These are phyloP conservation scores for Tupaia tana DNA, from an alignment of 2,113 vertebrate species.

Conservation along the genomic window DNA sequence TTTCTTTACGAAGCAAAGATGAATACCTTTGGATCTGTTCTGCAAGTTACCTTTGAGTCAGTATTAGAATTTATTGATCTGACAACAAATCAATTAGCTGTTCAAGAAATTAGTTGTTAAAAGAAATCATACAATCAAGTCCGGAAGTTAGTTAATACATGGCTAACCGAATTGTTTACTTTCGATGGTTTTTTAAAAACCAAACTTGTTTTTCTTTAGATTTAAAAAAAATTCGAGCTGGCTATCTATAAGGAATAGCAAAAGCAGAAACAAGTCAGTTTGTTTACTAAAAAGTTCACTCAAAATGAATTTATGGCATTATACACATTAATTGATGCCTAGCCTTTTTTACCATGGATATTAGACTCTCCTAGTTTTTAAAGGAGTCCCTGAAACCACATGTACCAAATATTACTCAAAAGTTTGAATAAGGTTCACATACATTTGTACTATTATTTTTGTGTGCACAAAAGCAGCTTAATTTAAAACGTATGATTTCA, in stretches of 20 bases:
- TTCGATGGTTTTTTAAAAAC: not conserved
- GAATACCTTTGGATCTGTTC: constrained; percentile 77
- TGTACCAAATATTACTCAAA: constrained; percentile 24
- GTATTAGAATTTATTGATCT: constrained; percentile 75
- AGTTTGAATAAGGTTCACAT: constrained; percentile 15
- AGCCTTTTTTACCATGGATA: not conserved
- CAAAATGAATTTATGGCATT: not conserved
- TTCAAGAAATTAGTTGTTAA: not conserved
- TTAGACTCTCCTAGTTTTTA: constrained; percentile 4
- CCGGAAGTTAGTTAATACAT: not conserved
- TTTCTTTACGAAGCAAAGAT: constrained; percentile 78
- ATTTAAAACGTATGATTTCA: constrained; percentile 36
- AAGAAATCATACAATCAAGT: not conserved
- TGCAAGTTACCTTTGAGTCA: constrained; percentile 79
- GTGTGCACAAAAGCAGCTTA: not conserved
- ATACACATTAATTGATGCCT: not conserved
- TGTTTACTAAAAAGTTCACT: constrained; percentile 11
- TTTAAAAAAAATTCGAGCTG: not conserved
- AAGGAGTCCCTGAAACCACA: constrained; percentile 19
- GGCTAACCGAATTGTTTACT: constrained; percentile 9
- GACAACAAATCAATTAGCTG: not conserved
- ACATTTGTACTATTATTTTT: constrained; percentile 23
- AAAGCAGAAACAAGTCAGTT: constrained; percentile 22
- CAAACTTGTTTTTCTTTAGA: not conserved
- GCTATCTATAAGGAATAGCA: not conserved